phyloP scores from a whole-genome alignment of 1,140 invertebrate species.

The Neoseiulus cucumeris region DNA sequence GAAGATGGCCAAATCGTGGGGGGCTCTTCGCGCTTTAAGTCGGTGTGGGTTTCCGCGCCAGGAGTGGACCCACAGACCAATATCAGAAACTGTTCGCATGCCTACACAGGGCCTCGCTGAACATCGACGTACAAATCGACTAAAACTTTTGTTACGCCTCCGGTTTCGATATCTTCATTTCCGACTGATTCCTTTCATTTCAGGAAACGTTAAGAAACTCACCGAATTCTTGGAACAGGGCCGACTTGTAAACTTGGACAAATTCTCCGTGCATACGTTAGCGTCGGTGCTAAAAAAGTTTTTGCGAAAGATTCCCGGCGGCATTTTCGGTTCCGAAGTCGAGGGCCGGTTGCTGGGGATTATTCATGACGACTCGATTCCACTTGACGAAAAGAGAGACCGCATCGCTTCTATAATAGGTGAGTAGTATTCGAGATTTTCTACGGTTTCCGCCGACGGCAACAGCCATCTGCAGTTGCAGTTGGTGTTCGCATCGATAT shows the following conservation, averaged over 20 bases:
- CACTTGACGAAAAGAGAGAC: slow-evolving; percentile 59
- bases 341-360: slow-evolving; percentile 76
- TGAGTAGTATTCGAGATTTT: slow-evolving; percentile 28
- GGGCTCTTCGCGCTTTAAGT: too few species aligned
- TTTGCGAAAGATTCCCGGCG: slow-evolving; percentile 85
- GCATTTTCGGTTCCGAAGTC: slow-evolving; percentile 72
- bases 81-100: too few species aligned
- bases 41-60: too few species aligned
- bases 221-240: slow-evolving; percentile 86
- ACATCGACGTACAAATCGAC: too few species aligned
- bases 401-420: slow-evolving; percentile 52
- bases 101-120: too few species aligned
- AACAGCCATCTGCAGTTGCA: neutral
- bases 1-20: too few species aligned
- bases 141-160: too few species aligned
- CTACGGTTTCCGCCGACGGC: too few species aligned
- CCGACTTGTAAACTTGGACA: slow-evolving; percentile 85
- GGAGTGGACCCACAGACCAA: too few species aligned
- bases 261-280: slow-evolving; percentile 93
- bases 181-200: neutral
- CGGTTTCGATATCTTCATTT: neutral
- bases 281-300: slow-evolving; percentile 91
- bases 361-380: slow-evolving; percentile 38
- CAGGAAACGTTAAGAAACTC: slow-evolving; percentile 77
- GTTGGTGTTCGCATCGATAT: neutral